Evolutionary conservation across 2,113 vertebrate species (phyloP).

Genomic region (Eurystomus gularis): DNA sequence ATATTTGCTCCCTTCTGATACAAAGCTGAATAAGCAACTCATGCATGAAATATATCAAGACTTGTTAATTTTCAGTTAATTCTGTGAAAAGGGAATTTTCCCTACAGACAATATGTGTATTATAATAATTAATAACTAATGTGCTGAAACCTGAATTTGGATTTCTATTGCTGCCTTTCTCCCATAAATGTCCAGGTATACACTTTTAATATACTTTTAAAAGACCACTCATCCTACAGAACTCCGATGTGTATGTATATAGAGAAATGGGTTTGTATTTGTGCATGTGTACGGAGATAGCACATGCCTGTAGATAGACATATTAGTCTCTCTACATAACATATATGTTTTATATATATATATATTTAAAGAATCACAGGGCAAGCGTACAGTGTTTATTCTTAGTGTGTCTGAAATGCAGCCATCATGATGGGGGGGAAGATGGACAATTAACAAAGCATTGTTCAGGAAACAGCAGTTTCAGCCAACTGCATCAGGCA

Average conservation of each 20-base stretch:
- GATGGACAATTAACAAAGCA: neutral
- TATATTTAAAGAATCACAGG: neutral
- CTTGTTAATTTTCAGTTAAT: neutral
- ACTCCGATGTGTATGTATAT: fast-evolving
- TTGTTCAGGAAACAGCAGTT: neutral
- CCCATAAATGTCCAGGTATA: neutral
- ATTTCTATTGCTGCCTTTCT: neutral
- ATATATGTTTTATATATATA: fast-evolving
- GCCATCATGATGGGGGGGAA: neutral
- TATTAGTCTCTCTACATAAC: neutral
- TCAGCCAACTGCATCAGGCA: neutral
- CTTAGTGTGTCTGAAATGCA: neutral
- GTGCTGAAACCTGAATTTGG: neutral
- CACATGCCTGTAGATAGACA: neutral
- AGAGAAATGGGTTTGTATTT: neutral
- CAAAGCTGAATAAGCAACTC: neutral
- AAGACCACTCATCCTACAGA: neutral
- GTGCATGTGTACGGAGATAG: fast-evolving
- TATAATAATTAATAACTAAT: neutral
- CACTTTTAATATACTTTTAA: neutral
- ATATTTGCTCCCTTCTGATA: neutral
- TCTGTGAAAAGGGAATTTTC: neutral
- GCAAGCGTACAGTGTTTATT: neutral
- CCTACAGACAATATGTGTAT: neutral
- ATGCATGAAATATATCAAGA: neutral